Base-by-base conservation (phyloP, 2,797 vertebrate species). In the Pelobates cultripes region DNA sequence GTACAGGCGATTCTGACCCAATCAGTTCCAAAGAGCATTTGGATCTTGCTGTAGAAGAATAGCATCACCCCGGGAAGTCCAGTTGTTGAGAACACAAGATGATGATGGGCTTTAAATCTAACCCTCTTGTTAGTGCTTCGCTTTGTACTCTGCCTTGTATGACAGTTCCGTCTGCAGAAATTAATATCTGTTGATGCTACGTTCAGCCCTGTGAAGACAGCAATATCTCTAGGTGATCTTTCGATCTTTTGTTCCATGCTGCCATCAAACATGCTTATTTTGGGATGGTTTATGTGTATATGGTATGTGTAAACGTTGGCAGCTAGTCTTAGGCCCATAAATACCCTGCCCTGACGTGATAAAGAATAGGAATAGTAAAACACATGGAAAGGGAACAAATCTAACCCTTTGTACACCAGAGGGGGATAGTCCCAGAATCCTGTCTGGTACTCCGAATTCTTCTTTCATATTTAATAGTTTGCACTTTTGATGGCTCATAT, bases 171-270 rank as follows among this genome's bases (percentile, higher is more conserved):
- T 9, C 53, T 4, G 42, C 63, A 10, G 12, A 51, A 51, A 71
- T 57, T 67, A 84, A 84, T 85, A 73, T 86, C 84, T 85, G 84
- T 87, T 77, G 80, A 41, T 3, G 0, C 14, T 85, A 83, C 85
- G 77, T 84, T 73, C 73, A 60, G 78, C 72, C 4, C 76, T 77
- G 80, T 83, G 61, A 72, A 76, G 57, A 86, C 77, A 81, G 82
- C 78, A 3, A 17, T 57, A 75, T 73, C 82, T 83, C 77, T 9
- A 7, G 43, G 10, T 3, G 2, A 0, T 64, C 69, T 82, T 85
- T 15, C 42, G 53, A 47, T 75, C 81, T 73, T 47, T 67, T 66
- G 73, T 60, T 63, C 43, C 15, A 13, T 4, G 63, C 17, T 74
- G 28, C 55, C 17, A 17, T 73, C 53, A 51, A 45, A 43, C 64